These are phyloP conservation scores for Porites lutea DNA, from an alignment of 64 coral and sea anemone species.

Conservation along the genomic window DNA sequence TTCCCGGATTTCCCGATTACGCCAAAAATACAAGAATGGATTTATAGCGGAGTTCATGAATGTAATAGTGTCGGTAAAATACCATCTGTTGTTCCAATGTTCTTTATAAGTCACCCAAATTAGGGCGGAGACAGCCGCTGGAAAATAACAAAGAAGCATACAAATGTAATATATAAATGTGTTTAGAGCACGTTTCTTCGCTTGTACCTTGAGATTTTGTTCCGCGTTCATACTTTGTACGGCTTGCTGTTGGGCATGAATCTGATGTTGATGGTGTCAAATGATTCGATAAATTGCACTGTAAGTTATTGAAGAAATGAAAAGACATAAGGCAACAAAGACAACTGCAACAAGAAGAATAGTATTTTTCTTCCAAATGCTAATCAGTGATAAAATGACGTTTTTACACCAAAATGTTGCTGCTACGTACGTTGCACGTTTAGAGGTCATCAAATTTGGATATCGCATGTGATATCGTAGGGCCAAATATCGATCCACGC, in stretches of 20 bases:
- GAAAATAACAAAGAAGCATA: not conserved
- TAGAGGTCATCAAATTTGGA: not conserved
- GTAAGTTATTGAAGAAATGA: not conserved
- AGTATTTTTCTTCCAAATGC: not conserved
- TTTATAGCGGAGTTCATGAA: conserved; percentile 12
- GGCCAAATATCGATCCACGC: not conserved
- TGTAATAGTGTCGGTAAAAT: not conserved
- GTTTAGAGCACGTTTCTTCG: not conserved
- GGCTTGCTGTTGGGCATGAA: not conserved
- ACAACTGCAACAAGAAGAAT: not conserved
- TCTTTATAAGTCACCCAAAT: not conserved
- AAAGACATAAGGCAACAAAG: not conserved
- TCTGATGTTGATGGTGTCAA: not conserved
- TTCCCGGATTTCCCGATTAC: not conserved
- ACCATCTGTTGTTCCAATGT: not conserved
- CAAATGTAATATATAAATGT: not conserved
- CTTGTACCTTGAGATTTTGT: not conserved
- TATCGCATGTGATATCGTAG: conserved; percentile 17
- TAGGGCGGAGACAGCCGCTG: not conserved
- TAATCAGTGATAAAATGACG: not conserved
- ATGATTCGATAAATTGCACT: not conserved
- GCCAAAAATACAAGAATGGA: conserved; percentile 4
- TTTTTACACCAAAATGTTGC: not conserved
- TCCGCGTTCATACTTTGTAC: not conserved
- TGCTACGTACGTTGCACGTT: not conserved